Percentiles rank a stretch among this genome's conserved stretches.
Evolutionary conservation across 2,113 vertebrate genomes (phyloP).

Genomic region (Aepyceros melampus): DNA sequence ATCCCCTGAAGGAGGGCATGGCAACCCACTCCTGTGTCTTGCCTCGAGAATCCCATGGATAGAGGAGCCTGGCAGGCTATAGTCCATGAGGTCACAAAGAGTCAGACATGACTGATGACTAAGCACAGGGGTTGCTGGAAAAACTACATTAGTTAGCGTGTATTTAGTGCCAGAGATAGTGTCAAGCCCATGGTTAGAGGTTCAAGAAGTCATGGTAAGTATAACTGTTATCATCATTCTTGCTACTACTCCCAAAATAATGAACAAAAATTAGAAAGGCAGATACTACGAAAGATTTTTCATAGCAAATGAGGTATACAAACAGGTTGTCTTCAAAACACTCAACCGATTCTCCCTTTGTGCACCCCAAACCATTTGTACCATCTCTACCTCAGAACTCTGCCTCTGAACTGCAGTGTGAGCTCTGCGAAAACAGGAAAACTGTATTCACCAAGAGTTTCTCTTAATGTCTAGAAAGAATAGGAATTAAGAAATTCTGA

Average conservation of each 20-base stretch:
- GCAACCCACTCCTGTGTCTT: neutral
- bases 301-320: neutral
- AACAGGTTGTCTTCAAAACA: neutral
- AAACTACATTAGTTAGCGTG: neutral
- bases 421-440: neutral
- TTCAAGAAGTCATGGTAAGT: neutral
- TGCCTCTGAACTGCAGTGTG: neutral
- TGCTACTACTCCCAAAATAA: neutral
- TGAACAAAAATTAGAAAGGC: neutral
- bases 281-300: neutral
- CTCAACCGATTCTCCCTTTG: neutral
- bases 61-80: neutral
- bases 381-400: neutral
- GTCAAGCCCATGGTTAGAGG: neutral
- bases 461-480: neutral
- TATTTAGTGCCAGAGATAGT: neutral
- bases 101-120: neutral
- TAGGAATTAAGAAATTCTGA: neutral
- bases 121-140: neutral
- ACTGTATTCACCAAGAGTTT: neutral
- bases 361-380: neutral
- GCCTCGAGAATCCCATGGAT: neutral
- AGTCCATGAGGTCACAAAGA: neutral
- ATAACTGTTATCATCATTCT: neutral
- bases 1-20: neutral